Evolutionary conservation across 2,113 vertebrate species (phyloP), one percentile per base, ranked within the genome.

Genomic region (Rhinopomastus cyanomelas): DNA sequence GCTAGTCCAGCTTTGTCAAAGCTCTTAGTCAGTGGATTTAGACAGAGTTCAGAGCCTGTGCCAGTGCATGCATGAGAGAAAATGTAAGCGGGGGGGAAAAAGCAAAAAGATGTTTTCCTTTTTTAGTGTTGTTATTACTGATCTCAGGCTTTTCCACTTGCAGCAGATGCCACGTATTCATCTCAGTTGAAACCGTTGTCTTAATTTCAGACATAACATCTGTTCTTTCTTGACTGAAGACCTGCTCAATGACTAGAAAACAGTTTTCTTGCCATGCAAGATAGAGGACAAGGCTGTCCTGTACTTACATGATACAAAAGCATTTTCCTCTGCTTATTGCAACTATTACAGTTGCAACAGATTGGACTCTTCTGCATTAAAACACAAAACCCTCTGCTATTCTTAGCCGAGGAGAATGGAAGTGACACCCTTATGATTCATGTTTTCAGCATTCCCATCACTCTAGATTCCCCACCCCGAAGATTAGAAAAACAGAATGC

Each of bases 191-290:
- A 94, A 59, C 7, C 51, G 5, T 72, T 75, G 22, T 85, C 80
- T 78, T 81, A 42, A 90, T 95, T 95, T 88, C 74, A 86, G 64
- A 73, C 19, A 26, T 59, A 86, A 86, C 32, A 79, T 66, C 89
- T 94, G 74, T 16, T 60, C 59, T 69, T 92, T 52, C 68, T 85
- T 92, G 34, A 56, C 72, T 74, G 49, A 87, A 74, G 68, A 81
- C 52, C 57, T 76, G 7, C 51, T 79, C 16, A 25, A 22, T 42
- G 42, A 48, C 32, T 79, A 84, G n/a, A 81, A n/a, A 92, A 79
- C 26, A 62, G 29, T 66, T 86, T 91, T 85, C 30, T 57, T 86
- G 26, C 39, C 51, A 5, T 84, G 46, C 76, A 59, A 86, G 39
- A 53, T 39, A 75, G 61, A 89, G 71, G 67, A 92, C 25, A 73